Evolutionary conservation across 2,797 vertebrate species (phyloP).

Genomic region (Iguana delicatissima): DNA sequence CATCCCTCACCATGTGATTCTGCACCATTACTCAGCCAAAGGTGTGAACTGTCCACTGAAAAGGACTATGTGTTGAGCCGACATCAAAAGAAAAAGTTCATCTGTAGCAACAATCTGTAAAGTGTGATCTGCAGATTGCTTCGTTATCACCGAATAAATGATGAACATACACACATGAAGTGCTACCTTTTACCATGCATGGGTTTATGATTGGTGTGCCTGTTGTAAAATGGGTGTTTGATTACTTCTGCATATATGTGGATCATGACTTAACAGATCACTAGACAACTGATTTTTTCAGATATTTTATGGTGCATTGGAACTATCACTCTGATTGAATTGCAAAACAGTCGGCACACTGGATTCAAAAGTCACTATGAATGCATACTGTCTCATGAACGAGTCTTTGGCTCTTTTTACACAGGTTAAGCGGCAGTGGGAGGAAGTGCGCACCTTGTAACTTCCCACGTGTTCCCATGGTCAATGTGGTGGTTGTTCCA

Average conservation of each 20-base stretch:
- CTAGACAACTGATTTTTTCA: not conserved
- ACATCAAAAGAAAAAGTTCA: not conserved
- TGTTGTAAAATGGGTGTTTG: not conserved
- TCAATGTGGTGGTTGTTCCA: too few relatives aligned
- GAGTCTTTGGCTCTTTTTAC: not conserved
- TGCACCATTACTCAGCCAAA: not conserved
- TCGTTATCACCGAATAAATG: not conserved
- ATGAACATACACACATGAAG: not conserved
- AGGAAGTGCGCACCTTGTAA: too few relatives aligned
- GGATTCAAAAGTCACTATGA: not conserved
- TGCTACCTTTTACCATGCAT: not conserved
- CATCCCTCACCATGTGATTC: not conserved
- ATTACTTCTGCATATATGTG: not conserved
- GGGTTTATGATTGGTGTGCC: not conserved
- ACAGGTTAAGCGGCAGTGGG: not conserved
- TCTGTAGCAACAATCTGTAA: not conserved
- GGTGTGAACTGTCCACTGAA: conserved; percentile 1
- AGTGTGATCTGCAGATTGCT: not conserved
- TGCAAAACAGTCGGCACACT: not conserved
- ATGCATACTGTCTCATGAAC: not conserved
- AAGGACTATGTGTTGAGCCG: not conserved
- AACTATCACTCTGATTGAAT: not conserved
- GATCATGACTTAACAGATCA: not conserved
- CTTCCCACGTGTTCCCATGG: too few relatives aligned
- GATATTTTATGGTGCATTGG: too few relatives aligned